phyloP scores from a whole-genome alignment of 2,797 vertebrate species.

The Lutjanus argentimaculatus region DNA sequence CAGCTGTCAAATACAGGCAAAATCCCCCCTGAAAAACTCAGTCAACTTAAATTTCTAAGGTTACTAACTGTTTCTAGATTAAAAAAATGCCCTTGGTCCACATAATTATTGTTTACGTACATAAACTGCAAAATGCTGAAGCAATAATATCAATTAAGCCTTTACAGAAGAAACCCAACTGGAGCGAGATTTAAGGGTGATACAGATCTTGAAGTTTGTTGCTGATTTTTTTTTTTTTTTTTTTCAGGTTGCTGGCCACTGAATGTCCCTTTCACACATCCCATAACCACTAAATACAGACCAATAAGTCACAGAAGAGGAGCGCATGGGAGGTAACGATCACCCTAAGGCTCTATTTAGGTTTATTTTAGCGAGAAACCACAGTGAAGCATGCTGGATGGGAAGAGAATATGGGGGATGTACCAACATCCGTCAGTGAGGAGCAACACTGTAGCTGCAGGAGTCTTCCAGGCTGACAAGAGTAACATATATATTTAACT shows the following conservation, averaged over 20 bases:
- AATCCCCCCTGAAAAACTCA: too few relatives aligned
- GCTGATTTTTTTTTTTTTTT: conserved; percentile 2
- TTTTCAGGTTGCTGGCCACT: conserved; percentile 41
- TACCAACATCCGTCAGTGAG: conserved; percentile 16
- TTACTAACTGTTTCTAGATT: too few relatives aligned
- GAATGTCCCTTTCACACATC: conserved; percentile 58
- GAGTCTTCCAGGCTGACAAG: conserved; percentile 9
- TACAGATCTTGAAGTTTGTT: background rate
- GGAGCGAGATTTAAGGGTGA: background rate
- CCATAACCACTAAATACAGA: conserved; percentile 76
- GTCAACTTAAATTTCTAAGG: too few relatives aligned
- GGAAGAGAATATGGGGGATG: conserved; percentile 29
- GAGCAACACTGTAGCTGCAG: conserved; percentile 9
- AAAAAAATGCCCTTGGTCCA: background rate
- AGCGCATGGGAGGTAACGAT: conserved; percentile 45
- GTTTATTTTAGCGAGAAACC: conserved; percentile 72
- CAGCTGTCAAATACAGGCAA: too few relatives aligned
- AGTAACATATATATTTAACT: conserved; percentile 25
- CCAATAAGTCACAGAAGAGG: conserved; percentile 41
- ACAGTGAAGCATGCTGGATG: conserved; percentile 40
- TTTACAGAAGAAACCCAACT: background rate
- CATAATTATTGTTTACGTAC: conserved; percentile 12
- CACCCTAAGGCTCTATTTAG: conserved; percentile 59
- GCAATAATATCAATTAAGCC: background rate
- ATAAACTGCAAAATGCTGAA: background rate